Conservation (phyloP, 2,113 vertebrate genomes). For the Datnioides undecimradiatus region DNA sequence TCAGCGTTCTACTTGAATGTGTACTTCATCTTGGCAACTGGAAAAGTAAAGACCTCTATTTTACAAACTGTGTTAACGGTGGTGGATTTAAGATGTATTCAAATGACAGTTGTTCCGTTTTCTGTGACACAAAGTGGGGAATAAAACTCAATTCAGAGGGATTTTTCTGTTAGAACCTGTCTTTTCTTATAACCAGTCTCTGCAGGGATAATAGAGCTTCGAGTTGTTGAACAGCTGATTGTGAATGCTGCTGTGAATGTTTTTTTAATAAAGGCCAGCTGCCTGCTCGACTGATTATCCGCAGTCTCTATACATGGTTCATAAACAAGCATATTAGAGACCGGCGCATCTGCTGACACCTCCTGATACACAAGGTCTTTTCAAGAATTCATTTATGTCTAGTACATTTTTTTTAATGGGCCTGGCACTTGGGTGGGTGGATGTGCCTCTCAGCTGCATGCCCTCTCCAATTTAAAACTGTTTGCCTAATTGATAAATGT, state of each 20-base stretch:
- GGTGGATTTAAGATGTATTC: background rate
- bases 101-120: background rate
- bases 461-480: constrained; percentile 60
- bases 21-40: background rate
- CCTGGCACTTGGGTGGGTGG: constrained; percentile 30
- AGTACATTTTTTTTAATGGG: constrained; percentile 26
- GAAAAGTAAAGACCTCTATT: background rate
- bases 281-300: constrained; percentile 33
- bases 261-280: constrained; percentile 54
- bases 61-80: background rate
- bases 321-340: constrained; percentile 55
- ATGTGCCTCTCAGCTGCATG: constrained; percentile 23
- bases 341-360: constrained; percentile 42
- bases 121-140: background rate
- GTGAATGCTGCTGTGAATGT: constrained; percentile 35
- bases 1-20: background rate
- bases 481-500: constrained; percentile 77
- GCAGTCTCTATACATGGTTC: constrained; percentile 30
- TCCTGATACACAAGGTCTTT: constrained; percentile 52
- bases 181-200: constrained; percentile 28
- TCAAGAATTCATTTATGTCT: constrained; percentile 45
- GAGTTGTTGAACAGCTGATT: constrained; percentile 45
- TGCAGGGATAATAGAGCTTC: constrained; percentile 16
- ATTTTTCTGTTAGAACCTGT: constrained; percentile 24
- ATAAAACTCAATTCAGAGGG: background rate